A percentile compares a stretch with the other conserved stretches of the same genome.
phyloP scores from a whole-genome alignment of 2,113 vertebrate genomes.

The Centropus unirufus region DNA sequence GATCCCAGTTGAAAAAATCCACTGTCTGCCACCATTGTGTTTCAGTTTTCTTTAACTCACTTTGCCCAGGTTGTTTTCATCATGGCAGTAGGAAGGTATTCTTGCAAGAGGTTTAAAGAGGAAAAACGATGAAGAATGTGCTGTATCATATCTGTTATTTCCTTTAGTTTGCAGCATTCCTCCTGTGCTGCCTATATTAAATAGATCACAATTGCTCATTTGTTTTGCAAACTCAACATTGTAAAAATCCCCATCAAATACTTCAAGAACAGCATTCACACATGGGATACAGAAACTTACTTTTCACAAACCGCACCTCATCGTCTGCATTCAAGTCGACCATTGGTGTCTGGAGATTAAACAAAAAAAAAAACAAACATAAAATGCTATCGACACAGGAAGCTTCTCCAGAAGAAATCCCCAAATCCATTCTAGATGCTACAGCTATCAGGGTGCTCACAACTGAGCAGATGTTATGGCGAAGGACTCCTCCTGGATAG shows the following conservation, averaged over 20 bases:
- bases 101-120: not conserved
- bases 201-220: not conserved
- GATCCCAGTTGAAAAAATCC: not conserved
- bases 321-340: conserved; percentile 54
- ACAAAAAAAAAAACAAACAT: not conserved
- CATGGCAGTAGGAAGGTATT: not conserved
- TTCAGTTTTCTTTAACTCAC: not conserved
- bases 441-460: not conserved
- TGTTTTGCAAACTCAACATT: not conserved
- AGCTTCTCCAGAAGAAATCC: not conserved
- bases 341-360: conserved; percentile 49
- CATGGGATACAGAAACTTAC: conserved; percentile 66
- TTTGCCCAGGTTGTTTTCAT: not conserved
- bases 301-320: conserved; percentile 55
- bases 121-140: not conserved
- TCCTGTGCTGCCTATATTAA: not conserved
- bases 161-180: not conserved
- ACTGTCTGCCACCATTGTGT: not conserved
- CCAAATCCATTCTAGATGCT: not conserved
- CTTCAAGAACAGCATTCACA: not conserved
- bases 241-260: not conserved
- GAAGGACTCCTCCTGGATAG: not conserved
- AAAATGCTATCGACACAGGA: not conserved
- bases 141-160: not conserved
- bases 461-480: not conserved